A percentile compares a stretch with the other conserved stretches of the same genome.
Conservation (phyloP, 2,888 invertebrate genomes). For the Drosophila multiciliata region DNA sequence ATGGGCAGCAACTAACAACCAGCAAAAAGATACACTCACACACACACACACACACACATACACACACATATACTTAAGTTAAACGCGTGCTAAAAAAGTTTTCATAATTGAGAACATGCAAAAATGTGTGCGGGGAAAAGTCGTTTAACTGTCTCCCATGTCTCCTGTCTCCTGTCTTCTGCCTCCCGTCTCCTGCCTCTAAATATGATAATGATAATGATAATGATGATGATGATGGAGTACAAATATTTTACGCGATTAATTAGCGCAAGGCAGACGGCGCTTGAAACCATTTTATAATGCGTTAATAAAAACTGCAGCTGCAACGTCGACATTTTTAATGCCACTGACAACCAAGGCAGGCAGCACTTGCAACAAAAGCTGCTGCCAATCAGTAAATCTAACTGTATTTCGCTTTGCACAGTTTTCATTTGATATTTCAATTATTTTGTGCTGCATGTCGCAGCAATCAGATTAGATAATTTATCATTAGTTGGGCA, state of each 20-base stretch:
- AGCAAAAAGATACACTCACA: slow-evolving; percentile 12
- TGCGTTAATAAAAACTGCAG: slow-evolving; percentile 58
- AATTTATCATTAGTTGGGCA: slow-evolving; percentile 60
- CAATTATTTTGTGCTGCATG: slow-evolving; percentile 60
- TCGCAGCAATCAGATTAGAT: slow-evolving; percentile 43
- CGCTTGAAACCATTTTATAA: slow-evolving; percentile 71
- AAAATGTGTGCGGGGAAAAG: slow-evolving; percentile 21
- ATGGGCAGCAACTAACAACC: slow-evolving; percentile 48
- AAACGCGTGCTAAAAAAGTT: slow-evolving; percentile 62
- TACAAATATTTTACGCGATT: slow-evolving; percentile 77
- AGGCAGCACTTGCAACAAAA: not conserved
- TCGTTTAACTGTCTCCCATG: slow-evolving; percentile 1
- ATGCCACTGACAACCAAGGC: slow-evolving; percentile 7
- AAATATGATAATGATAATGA: slow-evolving; percentile 10
- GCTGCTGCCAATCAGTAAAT: slow-evolving; percentile 21
- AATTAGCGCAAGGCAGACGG: slow-evolving; percentile 62
- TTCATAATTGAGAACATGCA: slow-evolving; percentile 75
- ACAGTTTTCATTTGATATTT: slow-evolving; percentile 54
- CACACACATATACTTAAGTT: slow-evolving; percentile 16
- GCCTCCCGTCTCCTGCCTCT: not conserved
- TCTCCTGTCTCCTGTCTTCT: not conserved
- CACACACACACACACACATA: slow-evolving; percentile 20
- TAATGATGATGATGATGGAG: slow-evolving; percentile 62
- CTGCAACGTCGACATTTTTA: slow-evolving; percentile 47
- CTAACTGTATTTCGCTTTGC: slow-evolving; percentile 14